Evolutionary conservation across 2,797 vertebrate species (phyloP), one percentile per base, ranked within the genome.

Genomic region (Clamator glandarius): DNA sequence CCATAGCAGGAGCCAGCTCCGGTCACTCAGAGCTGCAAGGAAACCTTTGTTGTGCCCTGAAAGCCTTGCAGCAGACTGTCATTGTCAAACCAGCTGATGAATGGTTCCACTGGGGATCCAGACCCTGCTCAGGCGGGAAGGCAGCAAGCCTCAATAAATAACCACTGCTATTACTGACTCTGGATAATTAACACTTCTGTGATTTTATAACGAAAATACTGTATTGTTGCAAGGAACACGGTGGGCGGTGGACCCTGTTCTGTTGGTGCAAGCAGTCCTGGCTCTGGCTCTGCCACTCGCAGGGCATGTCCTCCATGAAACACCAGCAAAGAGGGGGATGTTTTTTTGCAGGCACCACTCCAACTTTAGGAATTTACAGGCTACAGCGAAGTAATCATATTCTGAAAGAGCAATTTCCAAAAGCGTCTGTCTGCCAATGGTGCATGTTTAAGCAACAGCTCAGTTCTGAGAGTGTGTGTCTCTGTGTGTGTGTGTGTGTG

Each of bases 31-130:
- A 93, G 96, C 97, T 94, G 92, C 58, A 96, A 96, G 96, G 96
- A 94, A 85, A 96, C 92, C 96, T 96, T 95, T 97, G 96, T 94
- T 94, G 96, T 79, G 95, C 96, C 87, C 94, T 68, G 92, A 93
- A 94, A 97, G 96, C 18, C 90, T 93, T 36, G 68, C 96, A 95
- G 97, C 62, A 26, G 81, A 75, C 94, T 92, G 92, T 79, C 94
- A 90, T 95, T 89, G 96, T 96, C 93, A 94, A 80, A 76, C 88
- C 67, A 20, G 17, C 42, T 61, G 87, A 84, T 95, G 96, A 95
- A 97, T 94, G 93, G 89, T 91, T 96, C 95, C 90, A 91, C 91
- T 88, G 93, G 96, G 93, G 93, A 97, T 93, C 67, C 93, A 69
- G 97, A 87, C 63, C 93, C 77, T 36, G 79, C 77, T 95, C 79